These are phyloP conservation scores for Callipepla californica DNA, from an alignment of 2,113 vertebrate species.

Conservation along the genomic window DNA sequence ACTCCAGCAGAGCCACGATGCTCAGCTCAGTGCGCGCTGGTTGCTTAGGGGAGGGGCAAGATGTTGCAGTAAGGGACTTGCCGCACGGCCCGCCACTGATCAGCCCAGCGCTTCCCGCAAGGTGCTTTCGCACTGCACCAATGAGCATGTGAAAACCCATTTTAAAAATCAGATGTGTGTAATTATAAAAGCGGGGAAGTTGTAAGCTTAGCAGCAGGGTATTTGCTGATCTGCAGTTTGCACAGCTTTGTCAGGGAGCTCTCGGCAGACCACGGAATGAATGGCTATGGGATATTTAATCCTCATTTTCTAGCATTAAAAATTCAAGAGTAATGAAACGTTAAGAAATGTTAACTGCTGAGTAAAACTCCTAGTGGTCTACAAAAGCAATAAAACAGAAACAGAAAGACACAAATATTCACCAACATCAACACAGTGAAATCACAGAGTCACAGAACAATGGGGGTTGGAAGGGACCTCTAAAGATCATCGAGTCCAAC, in stretches of 20 bases:
- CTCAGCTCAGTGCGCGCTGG: constrained; percentile 18
- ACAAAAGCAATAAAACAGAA: not conserved
- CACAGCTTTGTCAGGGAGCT: not conserved
- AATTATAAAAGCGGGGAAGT: constrained; percentile 2
- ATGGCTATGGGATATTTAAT: constrained; percentile 53
- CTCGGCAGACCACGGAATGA: constrained; percentile 31
- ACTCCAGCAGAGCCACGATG: constrained; percentile 51
- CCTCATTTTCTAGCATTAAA: constrained; percentile 15
- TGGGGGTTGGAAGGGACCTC: too few relatives aligned
- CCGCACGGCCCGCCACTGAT: constrained; percentile 35
- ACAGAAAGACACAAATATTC: not conserved
- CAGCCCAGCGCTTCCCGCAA: constrained; percentile 11
- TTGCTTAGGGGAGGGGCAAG: constrained; percentile 65
- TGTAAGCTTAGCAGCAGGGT: constrained; percentile 40
- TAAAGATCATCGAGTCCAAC: too few relatives aligned
- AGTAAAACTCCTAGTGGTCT: not conserved
- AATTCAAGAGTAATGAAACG: constrained; percentile 53
- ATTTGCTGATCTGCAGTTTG: constrained; percentile 55
- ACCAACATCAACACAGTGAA: not conserved
- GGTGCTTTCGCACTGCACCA: constrained; percentile 71
- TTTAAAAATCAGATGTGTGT: not conserved
- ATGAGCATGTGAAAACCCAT: constrained; percentile 15
- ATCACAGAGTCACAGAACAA: not conserved
- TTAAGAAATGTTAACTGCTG: not conserved
- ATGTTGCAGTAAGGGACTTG: constrained; percentile 73